Evolutionary conservation across 2,113 vertebrate genomes (phyloP), one percentile per base, ranked within the genome.

Genomic region (Melospiza melodia): DNA sequence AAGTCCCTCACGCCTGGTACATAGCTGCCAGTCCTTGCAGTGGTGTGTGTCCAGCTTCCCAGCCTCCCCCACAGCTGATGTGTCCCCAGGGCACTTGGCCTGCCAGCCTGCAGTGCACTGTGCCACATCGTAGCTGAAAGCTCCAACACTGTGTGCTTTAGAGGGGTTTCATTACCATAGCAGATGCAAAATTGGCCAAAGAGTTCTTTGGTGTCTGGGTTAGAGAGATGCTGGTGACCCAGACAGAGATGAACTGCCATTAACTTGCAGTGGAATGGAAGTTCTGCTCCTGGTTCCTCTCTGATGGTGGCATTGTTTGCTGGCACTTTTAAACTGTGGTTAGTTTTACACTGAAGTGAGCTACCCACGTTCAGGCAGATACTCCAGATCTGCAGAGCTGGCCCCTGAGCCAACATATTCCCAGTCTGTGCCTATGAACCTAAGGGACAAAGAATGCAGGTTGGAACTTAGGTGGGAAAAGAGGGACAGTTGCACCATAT

Each of bases 21-120:
- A 0, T 6, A 15, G 57, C 66, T n/a, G 23, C 8, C 51, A 62
- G 59, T 51, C 68, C 18, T 74, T 24, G 54, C 77, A 63, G 43
- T 5, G n/a, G 13, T 5, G 1, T 1, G 0, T 6, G 30, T 30
- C 48, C 46, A 9, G 51, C 41, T 15, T 13, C 69, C 18, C 9
- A 5, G 49, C 37, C 17, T 52, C 43, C 16, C 49, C 10, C 41
- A 4, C 0, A 1, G 52, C 80, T 11, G 2, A 5, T 0, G 1
- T 17, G 1, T 9, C 57, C 46, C 37, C 4, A 23, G 1, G 11
- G 7, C 3, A 0, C 37, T 17, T 4, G 41, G 30, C 9, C 43
- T 51, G 35, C 44, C 41, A 27, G n/a, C 65, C 43, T 46, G 69
- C 65, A 9, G 3, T 2, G 5, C 2, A 8, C 31, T 11, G 3